Base-by-base conservation (phyloP, 2,113 vertebrate genomes). In the Pogonocichla stellata region DNA sequence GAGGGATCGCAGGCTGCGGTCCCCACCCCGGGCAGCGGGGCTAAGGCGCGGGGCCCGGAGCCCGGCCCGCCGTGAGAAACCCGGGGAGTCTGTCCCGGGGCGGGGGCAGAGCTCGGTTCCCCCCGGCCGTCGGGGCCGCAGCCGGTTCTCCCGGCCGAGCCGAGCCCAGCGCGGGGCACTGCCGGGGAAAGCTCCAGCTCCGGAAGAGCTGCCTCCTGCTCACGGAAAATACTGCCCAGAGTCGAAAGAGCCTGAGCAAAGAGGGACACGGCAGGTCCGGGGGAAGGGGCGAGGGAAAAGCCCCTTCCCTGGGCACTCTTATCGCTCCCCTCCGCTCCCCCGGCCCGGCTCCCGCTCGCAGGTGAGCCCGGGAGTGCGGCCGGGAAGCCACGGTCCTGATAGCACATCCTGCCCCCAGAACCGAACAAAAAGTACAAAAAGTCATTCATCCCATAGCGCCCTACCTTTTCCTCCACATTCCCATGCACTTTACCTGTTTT, bases 401-500 rank as follows among this genome's bases (percentile, higher is more conserved):
- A 25, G 36, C 61, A 19, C 48, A 80, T 61, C 45, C 83, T 84
- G 20, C 43, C 47, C 62, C 28, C 51, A 38, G 25, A 81, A 57
- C 17, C 20, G 12, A 43, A 29, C 36, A 58, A 77, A 57, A 79
- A 58, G 36, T 73, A 15, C 3, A 54, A 28, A 90, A 89, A 72
- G 4, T 8, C 40, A 38, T 26, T 28, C 50, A 50, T 54, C 74
- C 91, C 70, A 3, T 15, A 14, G 4, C 36, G 7, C 61, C 38
- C 36, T 75, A 14, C 48, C 54, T 79, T 61, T 57, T 58, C 64
- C 65, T 80, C 24, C 72, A 2, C 62, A 38, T 28, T 69, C 81
- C 33, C 78, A 38, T 26, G 13, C 87, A 19, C 70, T 78, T 84
- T 98, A 99, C 99, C 99, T 99, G 98, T 96, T 99, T 97, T 99